Base-by-base conservation (phyloP, 2,888 invertebrate species). In the Rapana venosa region DNA sequence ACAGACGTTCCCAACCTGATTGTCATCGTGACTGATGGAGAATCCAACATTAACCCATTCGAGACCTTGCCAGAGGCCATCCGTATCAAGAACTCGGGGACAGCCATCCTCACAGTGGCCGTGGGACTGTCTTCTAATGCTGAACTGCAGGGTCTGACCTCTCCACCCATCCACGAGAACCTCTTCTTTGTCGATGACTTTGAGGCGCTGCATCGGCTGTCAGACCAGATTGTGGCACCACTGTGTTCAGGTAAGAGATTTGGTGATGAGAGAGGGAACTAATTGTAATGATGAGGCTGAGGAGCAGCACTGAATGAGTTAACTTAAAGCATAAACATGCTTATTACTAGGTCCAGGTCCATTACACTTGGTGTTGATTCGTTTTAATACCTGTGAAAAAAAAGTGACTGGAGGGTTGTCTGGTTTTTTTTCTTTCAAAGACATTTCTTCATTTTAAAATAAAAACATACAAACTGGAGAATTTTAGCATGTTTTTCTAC, bases 41-140 rank as follows among this genome's bases (percentile, higher is more conserved):
- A 95, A 89, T 96, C 96, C 0, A 95, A 96, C 92, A 93, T 95
- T 61, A 92, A 95, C 89, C 93, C 94, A 87, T 90, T 92, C 35
- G 92, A 93, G 56, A 96, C 95, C 6, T 90, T 95, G 22, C 94
- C 94, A 0, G 94, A 95, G 91, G 96, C 95, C 8, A 87, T 92
- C n/a, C 88, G 91, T 1, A 89, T 94, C 83, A 94, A 94, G 90
- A 66, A 91, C 13, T 91, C 92, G 30, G 95, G 95, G 11, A 93
- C 93, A 11, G 93, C 94, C n/a, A 93, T 94, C 56, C 90, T 95
- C 47, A 94, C 94, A 2, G 93, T 95, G 15, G 95, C 94, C 32
- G 93, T 95, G 15, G 95, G 95, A 0, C 93, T 94, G 90, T 90
- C 92, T 15, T 91, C 91, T 15, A 92, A 92, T 20, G 90, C 91